Evolutionary conservation across 2,888 invertebrate genomes (phyloP), one percentile per base, ranked within the genome.

Genomic region (Drosophila testacea): DNA sequence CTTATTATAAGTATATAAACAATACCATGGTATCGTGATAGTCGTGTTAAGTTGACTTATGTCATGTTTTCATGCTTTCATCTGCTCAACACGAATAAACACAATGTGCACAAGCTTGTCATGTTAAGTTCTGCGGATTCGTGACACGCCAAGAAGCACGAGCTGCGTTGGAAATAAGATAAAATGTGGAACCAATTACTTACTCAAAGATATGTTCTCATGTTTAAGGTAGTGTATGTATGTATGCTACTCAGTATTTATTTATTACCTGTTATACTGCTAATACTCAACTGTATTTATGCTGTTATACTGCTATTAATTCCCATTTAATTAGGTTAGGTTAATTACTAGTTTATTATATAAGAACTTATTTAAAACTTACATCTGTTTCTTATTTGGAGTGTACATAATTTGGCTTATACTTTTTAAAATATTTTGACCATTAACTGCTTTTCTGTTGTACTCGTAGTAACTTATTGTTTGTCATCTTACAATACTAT

Each of bases 1-100:
- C 2, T 41, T 32, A 28, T 16, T 16, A 16, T 54, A 16, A 16
- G 16, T 16, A 16, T 16, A 16, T 16, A 16, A 16, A 16, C 16
- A 16, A 16, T 16, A 16, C 16, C 16, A 16, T n/a, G 7, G 6
- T 54, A 42, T 56, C 55, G 27, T 27, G 44, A 44, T 42, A 27
- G 34, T 34, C 55, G 34, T 55, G 55, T 44, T 42, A 55, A 55
- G 13, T 22, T 32, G 42, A 42, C 42, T 34, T 54, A 6, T 54
- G 11, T 30, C 30, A 30, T 32, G 30, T 54, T 42, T 32, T 54
- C 32, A 42, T 54, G 41, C 22, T 22, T 51, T 28, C 27, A 4
- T 11, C 9, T 41, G 55, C 42, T 55, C 4, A 42, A 27, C 34
- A 42, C 55, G 34, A 48, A 48, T 11, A 32, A 32, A 34, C 48